Base-by-base conservation (phyloP, 2,888 invertebrate genomes). In the Pediacus dermestoides region DNA sequence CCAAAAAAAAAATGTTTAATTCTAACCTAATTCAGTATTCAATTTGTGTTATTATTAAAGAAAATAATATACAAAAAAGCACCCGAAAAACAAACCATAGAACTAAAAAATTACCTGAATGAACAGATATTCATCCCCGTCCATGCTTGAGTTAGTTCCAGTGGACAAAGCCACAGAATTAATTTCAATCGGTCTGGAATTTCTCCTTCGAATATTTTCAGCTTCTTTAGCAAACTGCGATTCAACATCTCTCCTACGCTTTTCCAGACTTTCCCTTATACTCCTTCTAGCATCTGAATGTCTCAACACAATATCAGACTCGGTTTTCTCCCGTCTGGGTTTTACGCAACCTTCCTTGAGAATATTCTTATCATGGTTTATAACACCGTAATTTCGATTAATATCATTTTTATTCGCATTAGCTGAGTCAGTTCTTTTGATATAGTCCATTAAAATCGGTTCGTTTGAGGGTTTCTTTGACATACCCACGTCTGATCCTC, bases 291-390 rank as follows among this genome's bases (percentile, higher is more conserved):
- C 70, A 42, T 74, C 73, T 31, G 75, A 72, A 67, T 75, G 81
- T 59, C 84, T 77, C 64, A 86, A 78, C 57, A 87, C 82, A 65
- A 89, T 88, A 69, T 88, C 87, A 44, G 88, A 88, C 73, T 90
- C 89, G 63, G 89, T 90, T 75, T 88, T 88, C 77, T 90, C 89
- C 59, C 89, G 77, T 60, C 89, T 77, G 33, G 86, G 87, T 60
- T 78, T 76, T 53, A 81, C 65, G 50, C 78, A 71, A 60, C 60
- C 68, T 33, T 51, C 54, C 34, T 58, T n/a, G n/a, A n/a, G 52
- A 39, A 60, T 50, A 23, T 51, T 46, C 8, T 55, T 49, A 22
- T 50, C 47, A 35, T 26, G 31, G 23, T 40, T 42, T 2, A 50
- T 39, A 8, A 48, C 12, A 3, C 46, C 56, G 52, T 6, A 74